Evolutionary conservation across 2,888 invertebrate species (phyloP), one percentile per base, ranked within the genome.

Genomic region (Ennomos erosarius): DNA sequence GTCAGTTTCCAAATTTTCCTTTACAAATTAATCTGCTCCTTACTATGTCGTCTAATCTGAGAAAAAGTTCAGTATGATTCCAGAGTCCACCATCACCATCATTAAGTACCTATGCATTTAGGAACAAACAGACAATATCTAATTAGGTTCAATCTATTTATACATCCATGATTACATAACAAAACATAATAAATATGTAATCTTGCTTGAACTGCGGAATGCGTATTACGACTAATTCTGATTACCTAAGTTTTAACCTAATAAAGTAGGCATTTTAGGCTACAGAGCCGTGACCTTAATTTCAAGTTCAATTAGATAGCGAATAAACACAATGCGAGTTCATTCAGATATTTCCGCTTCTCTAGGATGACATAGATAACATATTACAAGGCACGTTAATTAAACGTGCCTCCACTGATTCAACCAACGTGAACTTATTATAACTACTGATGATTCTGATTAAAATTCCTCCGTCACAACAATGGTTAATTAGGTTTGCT

Each of bases 201-300:
- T 0, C 6, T 26, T 6, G 26, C 26, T 26, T 26, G 26, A n/a
- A 16, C 34, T 11, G 9, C 12, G 13, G 50, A 53, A 33, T n/a
- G 40, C 37, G n/a, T 4, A 43, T 37, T 51, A 10, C 35, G 44
- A 49, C 9, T 33, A 39, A 51, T 50, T 56, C 13, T 33, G 26
- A 45, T 57, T 52, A 52, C 26, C 35, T 37, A 50, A 56, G 56
- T 12, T 50, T 26, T 48, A 11, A 42, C n/a, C 48, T 43, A n/a
- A 62, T 49, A 59, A 26, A 26, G 26, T 26, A 6, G 26, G 26
- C 26, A 26, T 3, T 26, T 26, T 26, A 26, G 4, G 26, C 26
- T 26, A 57, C 59, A 38, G 16, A 62, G 42, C 60, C 66, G 52
- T 69, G 68, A 68, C 66, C 66, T 65, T 51, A 52, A 55, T 56